phyloP scores from a whole-genome alignment of 1,140 invertebrate genomes.

The Dryas iulia region DNA sequence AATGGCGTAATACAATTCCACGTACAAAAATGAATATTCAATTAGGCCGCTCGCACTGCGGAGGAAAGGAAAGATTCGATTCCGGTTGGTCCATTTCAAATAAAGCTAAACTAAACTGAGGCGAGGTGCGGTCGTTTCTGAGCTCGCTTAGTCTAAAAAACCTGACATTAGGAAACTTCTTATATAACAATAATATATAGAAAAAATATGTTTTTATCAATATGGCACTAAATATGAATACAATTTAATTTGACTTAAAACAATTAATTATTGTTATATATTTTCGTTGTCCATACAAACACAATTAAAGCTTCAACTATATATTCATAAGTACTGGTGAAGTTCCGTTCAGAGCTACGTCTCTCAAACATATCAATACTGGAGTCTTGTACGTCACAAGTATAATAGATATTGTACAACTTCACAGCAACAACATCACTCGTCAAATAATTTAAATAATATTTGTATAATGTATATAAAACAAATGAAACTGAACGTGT shows the following conservation, averaged over 20 bases:
- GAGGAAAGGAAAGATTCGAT: no score
- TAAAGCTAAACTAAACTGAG: not conserved
- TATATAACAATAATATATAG: not conserved
- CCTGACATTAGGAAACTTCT: not conserved
- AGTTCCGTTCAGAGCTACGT: not conserved
- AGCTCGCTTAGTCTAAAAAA: not conserved
- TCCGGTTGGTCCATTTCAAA: not conserved
- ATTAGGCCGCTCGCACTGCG: no score
- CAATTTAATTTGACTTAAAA: not conserved
- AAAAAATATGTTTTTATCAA: not conserved
- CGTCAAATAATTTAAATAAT: no score
- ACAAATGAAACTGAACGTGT: not conserved
- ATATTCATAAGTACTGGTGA: not conserved
- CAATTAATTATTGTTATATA: not conserved
- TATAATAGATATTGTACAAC: no score
- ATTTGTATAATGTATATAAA: not conserved
- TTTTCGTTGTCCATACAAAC: not conserved
- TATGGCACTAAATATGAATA: conserved; percentile 2
- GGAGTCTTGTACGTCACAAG: no score
- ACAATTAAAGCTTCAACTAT: conserved; percentile 1
- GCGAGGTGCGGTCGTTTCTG: not conserved
- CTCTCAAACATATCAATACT: no score
- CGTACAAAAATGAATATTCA: no score
- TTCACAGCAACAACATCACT: no score
- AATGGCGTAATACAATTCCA: no score